These are phyloP conservation scores for Melitaea athalia DNA, from an alignment of 2,888 invertebrate species.

Conservation along the genomic window DNA sequence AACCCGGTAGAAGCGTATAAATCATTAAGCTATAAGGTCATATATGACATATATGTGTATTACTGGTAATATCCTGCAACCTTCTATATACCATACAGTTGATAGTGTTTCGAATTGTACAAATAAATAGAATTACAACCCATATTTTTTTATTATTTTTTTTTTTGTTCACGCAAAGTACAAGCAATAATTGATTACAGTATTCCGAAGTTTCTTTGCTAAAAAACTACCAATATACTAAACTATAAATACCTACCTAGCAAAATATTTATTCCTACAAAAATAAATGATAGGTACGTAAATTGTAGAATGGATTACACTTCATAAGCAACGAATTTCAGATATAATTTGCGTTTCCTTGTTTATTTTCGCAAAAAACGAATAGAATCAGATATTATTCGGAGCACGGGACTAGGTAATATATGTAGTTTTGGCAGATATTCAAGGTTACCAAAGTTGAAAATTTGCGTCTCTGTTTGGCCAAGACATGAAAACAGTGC, in stretches of 20 bases:
- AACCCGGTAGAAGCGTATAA: slow-evolving; percentile 14
- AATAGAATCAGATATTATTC: slow-evolving; percentile 56
- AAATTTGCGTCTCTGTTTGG: slow-evolving; percentile 79
- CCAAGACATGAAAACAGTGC: slow-evolving; percentile 60
- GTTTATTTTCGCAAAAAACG: slow-evolving; percentile 61
- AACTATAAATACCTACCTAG: too few species aligned
- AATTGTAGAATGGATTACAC: neutral
- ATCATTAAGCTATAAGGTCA: slow-evolving; percentile 3
- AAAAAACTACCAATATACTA: too few species aligned
- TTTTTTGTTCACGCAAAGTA: neutral
- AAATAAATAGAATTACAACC: neutral
- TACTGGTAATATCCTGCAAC: neutral
- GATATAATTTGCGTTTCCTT: slow-evolving; percentile 33
- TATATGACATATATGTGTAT: neutral
- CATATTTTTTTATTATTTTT: neutral
- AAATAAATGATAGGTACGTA: neutral
- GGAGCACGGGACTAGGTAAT: slow-evolving; percentile 59
- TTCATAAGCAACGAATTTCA: neutral
- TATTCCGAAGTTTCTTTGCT: too few species aligned
- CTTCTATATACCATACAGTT: neutral
- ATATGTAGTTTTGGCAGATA: slow-evolving; percentile 67
- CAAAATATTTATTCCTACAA: too few species aligned
- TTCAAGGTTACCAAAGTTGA: slow-evolving; percentile 71
- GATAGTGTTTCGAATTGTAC: neutral
- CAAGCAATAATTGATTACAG: neutral